Evolutionary conservation across 2,797 vertebrate species (phyloP).

Genomic region (Garrulus glandarius): DNA sequence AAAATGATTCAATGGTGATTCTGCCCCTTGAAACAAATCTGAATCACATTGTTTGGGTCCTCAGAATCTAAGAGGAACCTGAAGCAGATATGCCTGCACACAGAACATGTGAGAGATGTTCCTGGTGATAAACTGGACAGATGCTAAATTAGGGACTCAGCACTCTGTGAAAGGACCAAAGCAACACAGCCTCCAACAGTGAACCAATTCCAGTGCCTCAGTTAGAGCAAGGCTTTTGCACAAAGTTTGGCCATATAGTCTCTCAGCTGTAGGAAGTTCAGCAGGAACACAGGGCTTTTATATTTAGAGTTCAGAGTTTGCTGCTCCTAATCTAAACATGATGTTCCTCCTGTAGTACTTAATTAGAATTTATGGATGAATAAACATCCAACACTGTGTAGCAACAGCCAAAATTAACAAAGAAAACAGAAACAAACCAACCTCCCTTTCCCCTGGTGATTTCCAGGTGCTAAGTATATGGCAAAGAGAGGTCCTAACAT

Average conservation of each 20-base stretch:
- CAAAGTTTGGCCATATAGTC: not conserved
- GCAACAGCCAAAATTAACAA: not conserved
- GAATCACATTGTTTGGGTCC: not conserved
- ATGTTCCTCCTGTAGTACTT: not conserved
- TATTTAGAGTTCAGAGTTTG: not conserved
- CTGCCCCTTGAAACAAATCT: not conserved
- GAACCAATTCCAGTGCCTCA: fast-evolving
- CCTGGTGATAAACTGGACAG: not conserved
- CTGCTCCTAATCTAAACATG: not conserved
- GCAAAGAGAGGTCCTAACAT: not conserved
- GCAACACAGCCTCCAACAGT: not conserved
- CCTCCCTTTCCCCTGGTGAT: not conserved
- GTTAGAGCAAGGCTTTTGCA: not conserved
- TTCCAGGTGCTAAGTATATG: not conserved
- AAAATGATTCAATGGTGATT: not conserved
- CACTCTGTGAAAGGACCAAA: not conserved
- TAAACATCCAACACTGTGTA: not conserved
- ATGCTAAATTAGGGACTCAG: not conserved
- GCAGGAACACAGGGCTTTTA: not conserved
- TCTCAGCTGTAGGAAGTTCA: not conserved
- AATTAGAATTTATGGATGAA: not conserved
- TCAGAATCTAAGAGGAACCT: not conserved
- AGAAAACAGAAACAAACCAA: not conserved
- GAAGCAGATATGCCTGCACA: not conserved
- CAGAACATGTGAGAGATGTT: not conserved